phyloP scores from a whole-genome alignment of 2,113 vertebrate genomes.

The Myrmecobius fasciatus region DNA sequence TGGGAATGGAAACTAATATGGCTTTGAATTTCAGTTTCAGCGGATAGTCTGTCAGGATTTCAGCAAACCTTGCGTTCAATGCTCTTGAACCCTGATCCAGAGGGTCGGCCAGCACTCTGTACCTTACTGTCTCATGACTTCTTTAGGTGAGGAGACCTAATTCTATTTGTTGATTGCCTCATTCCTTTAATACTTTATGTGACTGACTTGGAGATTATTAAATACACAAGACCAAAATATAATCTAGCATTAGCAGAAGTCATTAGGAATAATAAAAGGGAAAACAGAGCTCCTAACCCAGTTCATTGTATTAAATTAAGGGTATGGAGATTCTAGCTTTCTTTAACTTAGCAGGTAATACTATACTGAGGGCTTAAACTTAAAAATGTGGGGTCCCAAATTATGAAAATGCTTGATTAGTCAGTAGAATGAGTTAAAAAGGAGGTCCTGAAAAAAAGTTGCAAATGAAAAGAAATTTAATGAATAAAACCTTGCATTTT shows the following conservation, averaged over 20 bases:
- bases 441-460: not conserved
- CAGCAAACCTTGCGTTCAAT: conserved; percentile 88
- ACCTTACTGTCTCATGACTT: conserved; percentile 91
- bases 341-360: not conserved
- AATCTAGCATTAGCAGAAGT: not conserved
- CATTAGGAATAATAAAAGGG: not conserved
- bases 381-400: not conserved
- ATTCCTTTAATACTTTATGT: not conserved
- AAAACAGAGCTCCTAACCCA: not conserved
- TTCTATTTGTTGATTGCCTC: rapidly evolving
- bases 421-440: not conserved
- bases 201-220: not conserved
- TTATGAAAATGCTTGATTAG: not conserved
- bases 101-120: conserved; percentile 87
- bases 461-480: not conserved
- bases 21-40: conserved; percentile 86
- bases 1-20: conserved; percentile 74
- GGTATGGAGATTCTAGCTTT: not conserved
- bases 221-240: not conserved
- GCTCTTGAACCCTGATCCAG: conserved; percentile 88
- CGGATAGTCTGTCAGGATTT: conserved; percentile 86
- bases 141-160: conserved; percentile 89
- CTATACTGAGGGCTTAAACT: not conserved
- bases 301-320: not conserved
- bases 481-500: not conserved